Evolutionary conservation across 2,113 vertebrate species (phyloP).

Genomic region (Furnarius figulus): DNA sequence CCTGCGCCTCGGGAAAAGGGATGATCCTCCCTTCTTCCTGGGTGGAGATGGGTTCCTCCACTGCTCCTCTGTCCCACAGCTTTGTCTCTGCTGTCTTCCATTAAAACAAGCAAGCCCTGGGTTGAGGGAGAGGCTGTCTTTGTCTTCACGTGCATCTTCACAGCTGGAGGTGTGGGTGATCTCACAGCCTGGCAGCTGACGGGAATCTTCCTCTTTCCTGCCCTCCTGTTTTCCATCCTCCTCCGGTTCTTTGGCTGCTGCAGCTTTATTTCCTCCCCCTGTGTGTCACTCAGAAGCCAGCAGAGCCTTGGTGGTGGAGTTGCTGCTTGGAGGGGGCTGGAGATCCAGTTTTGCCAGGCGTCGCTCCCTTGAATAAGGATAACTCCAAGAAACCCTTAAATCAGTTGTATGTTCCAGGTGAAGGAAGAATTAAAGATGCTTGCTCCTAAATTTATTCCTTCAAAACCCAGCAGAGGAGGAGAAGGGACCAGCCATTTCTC

Average conservation of each 20-base stretch:
- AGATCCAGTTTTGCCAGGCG: background rate
- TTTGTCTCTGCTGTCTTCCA: background rate
- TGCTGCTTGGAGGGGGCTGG: background rate
- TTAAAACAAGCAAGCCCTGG: background rate
- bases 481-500: background rate
- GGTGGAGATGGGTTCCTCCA: background rate
- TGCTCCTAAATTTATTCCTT: background rate
- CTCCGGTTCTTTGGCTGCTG: background rate
- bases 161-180: background rate
- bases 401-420: background rate
- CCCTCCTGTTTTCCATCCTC: background rate
- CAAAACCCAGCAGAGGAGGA: background rate
- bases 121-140: background rate
- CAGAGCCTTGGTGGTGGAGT: background rate
- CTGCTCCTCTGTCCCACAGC: background rate
- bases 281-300: background rate
- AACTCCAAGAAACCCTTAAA: background rate
- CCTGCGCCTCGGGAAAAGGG: background rate
- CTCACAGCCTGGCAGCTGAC: background rate
- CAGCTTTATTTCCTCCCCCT: background rate
- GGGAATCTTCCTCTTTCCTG: background rate
- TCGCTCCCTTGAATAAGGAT: background rate
- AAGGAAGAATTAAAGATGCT: background rate
- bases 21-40: slow-evolving; percentile 1
- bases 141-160: background rate